Percentiles rank a stretch among this genome's conserved stretches.
Evolutionary conservation across 2,797 vertebrate genomes (phyloP).

Genomic region (Falco columbarius): DNA sequence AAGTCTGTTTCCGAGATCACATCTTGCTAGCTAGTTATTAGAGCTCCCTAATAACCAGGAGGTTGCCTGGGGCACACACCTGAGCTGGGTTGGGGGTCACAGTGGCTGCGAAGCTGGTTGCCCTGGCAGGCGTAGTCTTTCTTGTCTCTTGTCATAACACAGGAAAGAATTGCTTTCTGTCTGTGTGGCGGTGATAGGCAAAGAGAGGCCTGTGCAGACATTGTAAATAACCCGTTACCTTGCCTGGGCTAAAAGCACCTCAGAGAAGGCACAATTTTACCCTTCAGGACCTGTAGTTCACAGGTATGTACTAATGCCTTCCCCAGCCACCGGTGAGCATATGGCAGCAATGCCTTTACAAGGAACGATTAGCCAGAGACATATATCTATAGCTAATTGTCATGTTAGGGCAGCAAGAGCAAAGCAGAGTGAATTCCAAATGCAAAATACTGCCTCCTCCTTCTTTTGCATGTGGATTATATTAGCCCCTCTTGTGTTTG

Average conservation of each 20-base stretch:
- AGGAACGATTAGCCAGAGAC: not conserved
- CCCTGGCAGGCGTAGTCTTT: not conserved
- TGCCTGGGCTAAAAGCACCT: not conserved
- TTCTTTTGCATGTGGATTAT: not conserved
- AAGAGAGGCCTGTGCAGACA: not conserved
- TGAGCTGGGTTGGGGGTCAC: not conserved
- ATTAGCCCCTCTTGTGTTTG: not conserved
- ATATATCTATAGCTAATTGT: not conserved
- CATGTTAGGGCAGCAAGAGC: not conserved
- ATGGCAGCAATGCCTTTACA: not conserved
- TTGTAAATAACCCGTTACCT: not conserved
- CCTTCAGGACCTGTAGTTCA: not conserved
- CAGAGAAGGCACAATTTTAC: not conserved
- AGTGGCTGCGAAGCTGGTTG: accelerated
- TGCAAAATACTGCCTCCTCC: not conserved
- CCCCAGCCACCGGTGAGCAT: not conserved
- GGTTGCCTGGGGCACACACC: not conserved
- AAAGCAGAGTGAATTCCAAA: not conserved
- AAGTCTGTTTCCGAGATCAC: not conserved
- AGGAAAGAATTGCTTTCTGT: not conserved
- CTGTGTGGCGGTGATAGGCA: not conserved
- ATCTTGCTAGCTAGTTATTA: not conserved
- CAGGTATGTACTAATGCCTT: not conserved
- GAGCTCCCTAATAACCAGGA: not conserved
- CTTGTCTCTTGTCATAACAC: not conserved